A percentile compares a stretch with the other conserved stretches of the same genome.
Conservation (phyloP, 1,140 invertebrate species). For the Tachypleus tridentatus region DNA sequence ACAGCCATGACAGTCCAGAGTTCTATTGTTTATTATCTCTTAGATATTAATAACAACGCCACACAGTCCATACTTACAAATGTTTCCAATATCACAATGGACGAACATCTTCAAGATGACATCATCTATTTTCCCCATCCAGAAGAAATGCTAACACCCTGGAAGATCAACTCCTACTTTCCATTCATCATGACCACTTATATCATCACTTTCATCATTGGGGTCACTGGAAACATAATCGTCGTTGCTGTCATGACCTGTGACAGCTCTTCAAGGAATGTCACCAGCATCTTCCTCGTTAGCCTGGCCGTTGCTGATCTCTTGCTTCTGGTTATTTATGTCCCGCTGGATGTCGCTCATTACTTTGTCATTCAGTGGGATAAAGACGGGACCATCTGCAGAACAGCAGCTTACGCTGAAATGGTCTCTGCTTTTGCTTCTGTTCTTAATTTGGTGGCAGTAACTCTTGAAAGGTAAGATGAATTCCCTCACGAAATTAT, state of each 20-base stretch:
- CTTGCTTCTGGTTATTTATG: slow-evolving; percentile 34
- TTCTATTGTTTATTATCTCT: too few species aligned
- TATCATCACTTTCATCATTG: slow-evolving; percentile 20
- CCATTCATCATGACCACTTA: slow-evolving; percentile 21
- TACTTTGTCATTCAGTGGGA: slow-evolving; percentile 35
- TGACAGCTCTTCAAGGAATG: slow-evolving; percentile 10
- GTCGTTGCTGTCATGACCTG: slow-evolving; percentile 18
- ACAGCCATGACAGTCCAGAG: too few species aligned
- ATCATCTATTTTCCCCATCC: slow-evolving; percentile 17
- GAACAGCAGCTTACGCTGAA: slow-evolving; percentile 32
- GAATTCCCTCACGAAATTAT: too few species aligned
- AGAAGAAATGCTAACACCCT: slow-evolving; percentile 20
- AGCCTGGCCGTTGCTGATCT: slow-evolving; percentile 36
- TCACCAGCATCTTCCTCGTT: slow-evolving; percentile 22
- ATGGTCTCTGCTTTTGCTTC: slow-evolving; percentile 26
- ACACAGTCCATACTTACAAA: too few species aligned
- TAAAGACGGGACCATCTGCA: slow-evolving; percentile 32
- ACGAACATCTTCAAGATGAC: not conserved
- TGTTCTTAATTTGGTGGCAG: slow-evolving; percentile 34
- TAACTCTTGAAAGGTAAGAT: slow-evolving; percentile 36
- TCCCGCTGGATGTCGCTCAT: slow-evolving; percentile 34
- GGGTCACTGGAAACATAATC: slow-evolving; percentile 19
- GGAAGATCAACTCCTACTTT: slow-evolving; percentile 18
- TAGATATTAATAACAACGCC: too few species aligned
- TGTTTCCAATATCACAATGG: too few species aligned